phyloP scores from a whole-genome alignment of 2,797 vertebrate species.

The Chaetophractus vellerosus region DNA sequence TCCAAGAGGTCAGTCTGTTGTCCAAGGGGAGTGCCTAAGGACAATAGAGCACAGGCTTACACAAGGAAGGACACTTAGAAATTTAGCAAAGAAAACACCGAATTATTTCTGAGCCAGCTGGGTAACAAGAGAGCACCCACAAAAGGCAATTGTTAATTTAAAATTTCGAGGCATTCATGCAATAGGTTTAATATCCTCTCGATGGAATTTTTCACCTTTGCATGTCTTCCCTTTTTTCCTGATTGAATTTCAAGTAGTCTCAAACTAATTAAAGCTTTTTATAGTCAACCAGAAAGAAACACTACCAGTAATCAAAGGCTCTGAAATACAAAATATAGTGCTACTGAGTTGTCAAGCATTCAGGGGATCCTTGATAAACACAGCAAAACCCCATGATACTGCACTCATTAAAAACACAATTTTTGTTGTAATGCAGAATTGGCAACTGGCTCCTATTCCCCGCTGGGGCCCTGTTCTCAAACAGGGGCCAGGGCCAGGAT shows the following conservation, averaged over 20 bases:
- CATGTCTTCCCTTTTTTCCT: background rate
- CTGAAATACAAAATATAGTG: constrained; percentile 16
- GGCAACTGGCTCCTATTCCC: background rate
- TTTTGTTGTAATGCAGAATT: background rate
- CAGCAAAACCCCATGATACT: background rate
- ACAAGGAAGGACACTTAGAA: background rate
- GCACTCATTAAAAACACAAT: background rate
- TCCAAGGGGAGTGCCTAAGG: background rate
- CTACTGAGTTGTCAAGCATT: constrained; percentile 24
- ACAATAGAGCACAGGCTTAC: background rate
- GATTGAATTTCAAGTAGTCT: constrained; percentile 58
- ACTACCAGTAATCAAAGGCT: constrained; percentile 8
- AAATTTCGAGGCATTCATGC: background rate
- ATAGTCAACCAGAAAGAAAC: constrained; percentile 68
- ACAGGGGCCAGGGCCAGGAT: background rate
- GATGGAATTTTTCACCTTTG: constrained; percentile 28
- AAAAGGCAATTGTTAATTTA: constrained; percentile 37
- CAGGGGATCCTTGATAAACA: background rate
- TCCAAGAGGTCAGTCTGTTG: background rate
- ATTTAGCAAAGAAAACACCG: constrained; percentile 15
- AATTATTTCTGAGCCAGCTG: background rate
- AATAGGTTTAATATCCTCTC: constrained; percentile 1
- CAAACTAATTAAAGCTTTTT: constrained; percentile 42
- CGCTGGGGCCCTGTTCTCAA: background rate
- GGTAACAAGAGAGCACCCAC: background rate